Evolutionary conservation across 2,797 vertebrate species (phyloP).

Genomic region (Euthynnus affinis): DNA sequence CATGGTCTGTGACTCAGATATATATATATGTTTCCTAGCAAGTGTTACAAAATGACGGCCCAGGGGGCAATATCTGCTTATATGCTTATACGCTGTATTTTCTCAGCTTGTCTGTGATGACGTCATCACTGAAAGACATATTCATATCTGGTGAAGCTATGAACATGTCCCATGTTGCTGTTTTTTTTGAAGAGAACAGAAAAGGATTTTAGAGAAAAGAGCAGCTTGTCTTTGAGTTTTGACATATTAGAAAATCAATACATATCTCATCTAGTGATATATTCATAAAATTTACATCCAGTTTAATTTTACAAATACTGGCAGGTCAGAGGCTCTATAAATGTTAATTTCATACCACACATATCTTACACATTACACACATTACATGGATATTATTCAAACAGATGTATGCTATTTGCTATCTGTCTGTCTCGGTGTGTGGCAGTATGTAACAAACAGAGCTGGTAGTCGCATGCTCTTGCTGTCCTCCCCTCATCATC

Average conservation of each 20-base stretch:
- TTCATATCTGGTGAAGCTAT: conserved; percentile 10
- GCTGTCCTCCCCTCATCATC: too few species aligned
- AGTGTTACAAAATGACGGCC: conserved; percentile 38
- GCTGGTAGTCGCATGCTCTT: too few species aligned
- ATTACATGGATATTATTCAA: too few species aligned
- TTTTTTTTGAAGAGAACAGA: conserved; percentile 6
- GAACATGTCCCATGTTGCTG: conserved; percentile 20
- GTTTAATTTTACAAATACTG: too few species aligned
- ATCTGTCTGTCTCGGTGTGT: too few species aligned
- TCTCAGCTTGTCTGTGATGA: conserved; percentile 21
- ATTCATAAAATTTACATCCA: too few species aligned
- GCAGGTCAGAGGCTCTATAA: too few species aligned
- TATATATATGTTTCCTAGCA: conserved; percentile 30
- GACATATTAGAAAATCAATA: background rate
- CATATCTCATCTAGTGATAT: background rate
- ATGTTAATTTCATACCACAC: too few species aligned
- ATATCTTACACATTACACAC: too few species aligned
- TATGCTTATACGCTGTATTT: conserved; percentile 2
- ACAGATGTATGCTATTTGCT: too few species aligned
- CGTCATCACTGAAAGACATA: conserved; percentile 17
- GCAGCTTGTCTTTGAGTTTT: background rate
- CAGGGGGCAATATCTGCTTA: conserved; percentile 21
- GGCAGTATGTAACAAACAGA: too few species aligned
- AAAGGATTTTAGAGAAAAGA: background rate
- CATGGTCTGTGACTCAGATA: conserved; percentile 56